Percentiles rank a stretch among this genome's conserved stretches.
phyloP scores from a whole-genome alignment of 2,888 invertebrate genomes.

The Pyrrhosoma nymphula region DNA sequence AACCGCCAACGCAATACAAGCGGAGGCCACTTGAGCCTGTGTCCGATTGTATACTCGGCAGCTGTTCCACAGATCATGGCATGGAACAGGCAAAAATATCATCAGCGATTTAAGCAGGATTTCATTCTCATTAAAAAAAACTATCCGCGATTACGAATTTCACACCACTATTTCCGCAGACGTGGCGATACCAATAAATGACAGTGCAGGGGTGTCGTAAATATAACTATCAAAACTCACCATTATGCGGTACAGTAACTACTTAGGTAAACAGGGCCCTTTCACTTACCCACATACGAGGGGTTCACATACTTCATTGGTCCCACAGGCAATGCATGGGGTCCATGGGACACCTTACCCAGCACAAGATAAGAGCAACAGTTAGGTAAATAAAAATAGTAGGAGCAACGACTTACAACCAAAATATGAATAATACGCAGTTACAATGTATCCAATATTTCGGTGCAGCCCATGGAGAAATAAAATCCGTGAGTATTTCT shows the following conservation, averaged over 20 bases:
- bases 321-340: slow-evolving; percentile 6
- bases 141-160: background rate
- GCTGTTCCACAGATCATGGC: background rate
- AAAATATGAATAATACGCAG: background rate
- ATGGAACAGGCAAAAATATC: background rate
- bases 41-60: background rate
- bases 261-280: background rate
- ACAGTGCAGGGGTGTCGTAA: background rate
- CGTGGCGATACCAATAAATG: background rate
- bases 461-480: background rate
- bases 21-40: background rate
- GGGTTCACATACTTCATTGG: background rate
- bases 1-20: slow-evolving; percentile 51
- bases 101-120: background rate
- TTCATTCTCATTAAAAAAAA: background rate
- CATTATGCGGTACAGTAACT: background rate
- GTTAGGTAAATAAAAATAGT: background rate
- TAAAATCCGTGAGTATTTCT: background rate
- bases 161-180: background rate
- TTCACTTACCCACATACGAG: background rate
- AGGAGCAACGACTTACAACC: background rate
- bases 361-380: slow-evolving; percentile 42
- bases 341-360: slow-evolving; percentile 54
- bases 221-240: background rate
- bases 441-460: background rate